Percentiles rank a stretch among this genome's conserved stretches.
These are phyloP conservation scores for Sebastiscus albofasciatus DNA, from an alignment of 2,797 vertebrate species.

Conservation along the genomic window DNA sequence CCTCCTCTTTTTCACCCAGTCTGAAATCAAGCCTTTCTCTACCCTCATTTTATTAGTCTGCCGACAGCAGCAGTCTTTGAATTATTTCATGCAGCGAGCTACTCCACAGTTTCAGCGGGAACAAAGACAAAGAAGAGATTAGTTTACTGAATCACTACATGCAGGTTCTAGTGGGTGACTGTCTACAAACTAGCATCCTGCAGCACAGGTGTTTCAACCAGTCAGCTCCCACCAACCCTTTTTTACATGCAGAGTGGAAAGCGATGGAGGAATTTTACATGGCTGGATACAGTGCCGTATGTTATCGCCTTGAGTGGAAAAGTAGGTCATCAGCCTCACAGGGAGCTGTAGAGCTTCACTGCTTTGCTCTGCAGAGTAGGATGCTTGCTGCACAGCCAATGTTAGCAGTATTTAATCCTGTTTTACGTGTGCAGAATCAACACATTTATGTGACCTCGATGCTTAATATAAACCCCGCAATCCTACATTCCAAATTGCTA, in stretches of 20 bases:
- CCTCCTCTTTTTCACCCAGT: background rate
- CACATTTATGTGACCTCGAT: conserved; percentile 6
- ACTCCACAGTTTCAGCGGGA: background rate
- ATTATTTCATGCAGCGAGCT: conserved; percentile 23
- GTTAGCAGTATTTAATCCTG: conserved; percentile 23
- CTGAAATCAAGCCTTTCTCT: conserved; percentile 19
- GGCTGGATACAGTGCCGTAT: conserved; percentile 50
- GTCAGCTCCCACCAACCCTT: background rate
- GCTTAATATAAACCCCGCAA: background rate
- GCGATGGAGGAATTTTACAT: conserved; percentile 60
- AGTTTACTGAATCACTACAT: background rate
- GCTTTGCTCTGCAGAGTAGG: conserved; percentile 46
- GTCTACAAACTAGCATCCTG: background rate
- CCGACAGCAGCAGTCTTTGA: conserved; percentile 7
- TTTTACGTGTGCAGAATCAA: background rate
- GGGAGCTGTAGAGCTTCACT: conserved; percentile 45
- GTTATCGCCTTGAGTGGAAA: conserved; percentile 64
- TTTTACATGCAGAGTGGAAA: conserved; percentile 43
- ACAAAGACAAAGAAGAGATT: conserved; percentile 1
- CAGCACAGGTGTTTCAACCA: conserved; percentile 32
- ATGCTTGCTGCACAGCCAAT: conserved; percentile 39
- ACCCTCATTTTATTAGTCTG: conserved; percentile 11
- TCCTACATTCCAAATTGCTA: background rate
- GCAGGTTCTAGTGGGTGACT: conserved; percentile 5
- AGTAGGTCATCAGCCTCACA: conserved; percentile 74